A percentile compares a stretch with the other conserved stretches of the same genome.
Evolutionary conservation across 2,113 vertebrate genomes (phyloP).

Genomic region (Poeciliopsis occidentalis): DNA sequence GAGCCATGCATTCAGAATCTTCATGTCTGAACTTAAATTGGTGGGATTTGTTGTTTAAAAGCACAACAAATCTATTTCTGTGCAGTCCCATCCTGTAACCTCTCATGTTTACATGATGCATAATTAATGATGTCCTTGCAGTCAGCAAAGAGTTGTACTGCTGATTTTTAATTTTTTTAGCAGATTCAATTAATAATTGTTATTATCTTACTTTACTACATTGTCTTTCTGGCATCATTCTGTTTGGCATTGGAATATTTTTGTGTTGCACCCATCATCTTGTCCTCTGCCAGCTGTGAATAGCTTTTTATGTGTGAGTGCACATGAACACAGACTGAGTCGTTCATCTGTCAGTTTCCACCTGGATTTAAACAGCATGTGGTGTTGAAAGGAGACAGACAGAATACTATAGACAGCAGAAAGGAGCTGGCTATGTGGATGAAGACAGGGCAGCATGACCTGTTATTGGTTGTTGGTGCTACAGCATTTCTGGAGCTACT

Average conservation of each 20-base stretch:
- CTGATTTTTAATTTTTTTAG: too few species aligned
- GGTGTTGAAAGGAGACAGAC: neutral
- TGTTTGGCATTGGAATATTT: neutral
- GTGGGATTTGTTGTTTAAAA: too few species aligned
- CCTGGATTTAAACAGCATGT: neutral
- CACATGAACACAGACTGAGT: neutral
- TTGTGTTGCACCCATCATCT: conserved; percentile 6
- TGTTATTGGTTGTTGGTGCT: neutral
- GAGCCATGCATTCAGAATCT: neutral
- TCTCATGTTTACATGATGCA: too few species aligned
- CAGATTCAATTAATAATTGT: too few species aligned
- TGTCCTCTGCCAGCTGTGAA: conserved; percentile 7
- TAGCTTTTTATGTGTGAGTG: neutral
- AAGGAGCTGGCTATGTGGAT: neutral
- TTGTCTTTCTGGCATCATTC: neutral
- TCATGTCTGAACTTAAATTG: neutral
- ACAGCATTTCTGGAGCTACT: neutral
- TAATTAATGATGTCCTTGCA: too few species aligned
- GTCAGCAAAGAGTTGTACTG: too few species aligned
- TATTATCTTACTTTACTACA: too few species aligned
- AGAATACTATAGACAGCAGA: neutral
- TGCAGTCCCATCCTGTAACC: too few species aligned
- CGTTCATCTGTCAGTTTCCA: conserved; percentile 1
- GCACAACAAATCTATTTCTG: too few species aligned
- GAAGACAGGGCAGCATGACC: neutral